Percentiles rank a stretch among this genome's conserved stretches.
Evolutionary conservation across 2,888 invertebrate species (phyloP).

Genomic region (Prostheceraeus crozeri): DNA sequence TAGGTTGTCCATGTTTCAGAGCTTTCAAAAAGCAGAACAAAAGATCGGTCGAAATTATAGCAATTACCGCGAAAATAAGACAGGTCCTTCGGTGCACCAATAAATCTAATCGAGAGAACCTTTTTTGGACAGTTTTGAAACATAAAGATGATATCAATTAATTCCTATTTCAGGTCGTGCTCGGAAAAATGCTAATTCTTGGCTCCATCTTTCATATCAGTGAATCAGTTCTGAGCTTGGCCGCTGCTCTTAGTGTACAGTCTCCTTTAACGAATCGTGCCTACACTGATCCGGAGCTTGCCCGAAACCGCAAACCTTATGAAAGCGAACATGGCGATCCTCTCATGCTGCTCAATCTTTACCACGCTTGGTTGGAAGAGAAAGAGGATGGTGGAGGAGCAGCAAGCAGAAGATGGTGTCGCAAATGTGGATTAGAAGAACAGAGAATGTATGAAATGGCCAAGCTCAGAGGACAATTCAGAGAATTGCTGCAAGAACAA

Average conservation of each 20-base stretch:
- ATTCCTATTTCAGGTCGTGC: no score
- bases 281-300: conserved; percentile 67
- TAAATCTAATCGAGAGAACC: no score
- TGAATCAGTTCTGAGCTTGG: conserved; percentile 76
- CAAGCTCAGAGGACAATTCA: conserved; percentile 80
- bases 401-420: conserved; percentile 70
- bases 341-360: conserved; percentile 75
- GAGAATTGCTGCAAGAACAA: conserved; percentile 64
- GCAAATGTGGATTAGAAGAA: conserved; percentile 80
- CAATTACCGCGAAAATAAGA: no score
- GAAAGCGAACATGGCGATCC: conserved; percentile 94
- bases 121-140: no score
- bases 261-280: conserved; percentile 68
- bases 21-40: no score
- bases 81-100: no score
- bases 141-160: no score
- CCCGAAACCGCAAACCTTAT: conserved; percentile 58
- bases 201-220: conserved; percentile 73
- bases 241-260: conserved; percentile 84
- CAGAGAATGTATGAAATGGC: conserved; percentile 92
- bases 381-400: conserved; percentile 48
- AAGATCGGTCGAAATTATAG: no score
- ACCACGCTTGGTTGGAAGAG: conserved; percentile 75
- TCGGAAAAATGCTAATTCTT: conserved; percentile 89
- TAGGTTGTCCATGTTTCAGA: no score